Evolutionary conservation across 2,113 vertebrate species (phyloP).

Genomic region (Thunnus thynnus): DNA sequence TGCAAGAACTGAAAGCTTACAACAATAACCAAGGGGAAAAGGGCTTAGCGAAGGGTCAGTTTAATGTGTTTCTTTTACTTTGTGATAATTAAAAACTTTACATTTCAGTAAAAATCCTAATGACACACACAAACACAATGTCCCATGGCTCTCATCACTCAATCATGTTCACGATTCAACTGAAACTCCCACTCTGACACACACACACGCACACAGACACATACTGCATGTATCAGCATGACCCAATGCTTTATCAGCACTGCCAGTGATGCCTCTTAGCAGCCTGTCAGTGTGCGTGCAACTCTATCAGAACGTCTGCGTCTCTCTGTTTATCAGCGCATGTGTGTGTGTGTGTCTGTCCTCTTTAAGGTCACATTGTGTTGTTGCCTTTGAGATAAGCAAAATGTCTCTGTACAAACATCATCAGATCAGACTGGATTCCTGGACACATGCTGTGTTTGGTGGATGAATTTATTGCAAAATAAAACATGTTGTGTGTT

Average conservation of each 20-base stretch:
- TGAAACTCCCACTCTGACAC: not conserved
- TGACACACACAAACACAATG: not conserved
- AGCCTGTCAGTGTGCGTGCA: conserved; percentile 34
- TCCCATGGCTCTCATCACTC: not conserved
- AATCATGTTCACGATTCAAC: not conserved
- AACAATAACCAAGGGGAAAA: too few relatives aligned
- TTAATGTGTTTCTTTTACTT: not conserved
- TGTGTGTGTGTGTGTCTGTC: not conserved
- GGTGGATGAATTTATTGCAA: not conserved
- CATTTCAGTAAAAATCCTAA: too few relatives aligned
- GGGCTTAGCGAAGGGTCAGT: not conserved
- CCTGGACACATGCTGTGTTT: not conserved
- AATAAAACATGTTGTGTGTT: conserved; percentile 1
- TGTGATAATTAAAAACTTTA: too few relatives aligned
- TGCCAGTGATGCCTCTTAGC: conserved; percentile 41
- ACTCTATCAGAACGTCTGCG: not conserved
- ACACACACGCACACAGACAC: conserved; percentile 9
- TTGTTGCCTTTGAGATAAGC: conserved; percentile 35
- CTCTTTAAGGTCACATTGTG: conserved; percentile 47
- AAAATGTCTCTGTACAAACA: conserved; percentile 4
- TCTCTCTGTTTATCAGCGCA: conserved; percentile 14
- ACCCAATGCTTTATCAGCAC: conserved; percentile 46
- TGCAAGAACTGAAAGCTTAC: too few relatives aligned
- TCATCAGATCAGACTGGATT: conserved; percentile 14
- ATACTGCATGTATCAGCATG: conserved; percentile 18